phyloP scores from a whole-genome alignment of 1,140 invertebrate species.

The Armadillidium nasatum region DNA sequence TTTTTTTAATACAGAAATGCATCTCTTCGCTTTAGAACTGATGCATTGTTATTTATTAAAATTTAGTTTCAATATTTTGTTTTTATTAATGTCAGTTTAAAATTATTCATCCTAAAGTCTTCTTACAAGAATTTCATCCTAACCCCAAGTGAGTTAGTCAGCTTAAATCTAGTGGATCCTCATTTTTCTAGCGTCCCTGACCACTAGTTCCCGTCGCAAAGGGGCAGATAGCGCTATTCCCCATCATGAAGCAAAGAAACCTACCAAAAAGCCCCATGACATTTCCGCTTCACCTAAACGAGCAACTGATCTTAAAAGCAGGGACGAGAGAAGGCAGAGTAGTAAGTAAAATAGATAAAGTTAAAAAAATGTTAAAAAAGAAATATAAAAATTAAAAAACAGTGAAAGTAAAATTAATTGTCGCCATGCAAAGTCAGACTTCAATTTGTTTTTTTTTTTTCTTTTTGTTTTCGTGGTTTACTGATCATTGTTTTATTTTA shows the following conservation, averaged over 20 bases:
- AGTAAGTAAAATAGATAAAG: conserved; percentile 40
- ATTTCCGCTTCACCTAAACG: conserved; percentile 43
- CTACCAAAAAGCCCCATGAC: conserved; percentile 44
- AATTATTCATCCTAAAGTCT: too few relatives aligned
- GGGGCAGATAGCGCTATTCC: conserved; percentile 42
- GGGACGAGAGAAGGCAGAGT: conserved; percentile 43
- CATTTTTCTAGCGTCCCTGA: conserved; percentile 45
- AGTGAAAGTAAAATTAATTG: conserved; percentile 23
- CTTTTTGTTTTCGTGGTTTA: background rate
- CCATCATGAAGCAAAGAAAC: conserved; percentile 45
- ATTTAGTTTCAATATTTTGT: too few relatives aligned
- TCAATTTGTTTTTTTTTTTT: conserved; percentile 28
- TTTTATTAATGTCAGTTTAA: too few relatives aligned
- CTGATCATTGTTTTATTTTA: too few relatives aligned
- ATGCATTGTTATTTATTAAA: too few relatives aligned
- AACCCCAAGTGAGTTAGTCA: background rate
- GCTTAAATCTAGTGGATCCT: conserved; percentile 22
- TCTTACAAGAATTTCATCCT: background rate
- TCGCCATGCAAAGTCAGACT: conserved; percentile 26
- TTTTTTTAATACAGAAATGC: too few relatives aligned
- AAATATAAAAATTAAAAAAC: conserved; percentile 25
- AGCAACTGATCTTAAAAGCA: conserved; percentile 41
- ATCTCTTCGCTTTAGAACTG: too few relatives aligned
- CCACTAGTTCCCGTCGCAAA: conserved; percentile 45
- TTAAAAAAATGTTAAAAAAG: background rate